Base-by-base conservation (phyloP, 2,113 vertebrate genomes). In the Hyla sarda region DNA sequence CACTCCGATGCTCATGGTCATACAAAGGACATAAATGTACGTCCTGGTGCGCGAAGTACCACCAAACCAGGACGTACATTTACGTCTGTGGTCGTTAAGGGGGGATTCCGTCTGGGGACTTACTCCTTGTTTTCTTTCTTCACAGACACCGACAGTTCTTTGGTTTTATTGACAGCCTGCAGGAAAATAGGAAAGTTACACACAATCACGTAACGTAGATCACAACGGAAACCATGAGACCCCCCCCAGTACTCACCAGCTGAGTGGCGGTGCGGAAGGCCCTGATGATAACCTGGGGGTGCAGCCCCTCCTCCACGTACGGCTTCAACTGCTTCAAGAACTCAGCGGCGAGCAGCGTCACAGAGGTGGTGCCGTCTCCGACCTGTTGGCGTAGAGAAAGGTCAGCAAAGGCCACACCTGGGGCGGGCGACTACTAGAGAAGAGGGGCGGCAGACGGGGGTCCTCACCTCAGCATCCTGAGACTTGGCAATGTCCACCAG, bases 201-300 rank as follows among this genome's bases (percentile, higher is more conserved):
- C n/a, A n/a, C n/a, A n/a, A n/a, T n/a, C n/a, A n/a, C n/a, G n/a
- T n/a, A n/a, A n/a, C n/a, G n/a, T n/a, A n/a, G n/a, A n/a, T n/a
- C n/a, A n/a, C n/a, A n/a, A n/a, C n/a, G n/a, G n/a, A n/a, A n/a
- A n/a, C n/a, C n/a, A n/a, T n/a, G n/a, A n/a, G n/a, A n/a, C n/a
- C n/a, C n/a, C n/a, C n/a, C n/a, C n/a, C n/a, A n/a, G 19, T 17
- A 48, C 9, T 47, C 5, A 23, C 4, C 25, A 41, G 50, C 79
- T 94, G 93, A 0, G 97, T 99, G 47, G 97, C 97, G 0, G 89
- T 96, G 88, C 97, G 96, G 93, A 98, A 99, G 0, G 98, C 97
- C 1, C 97, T 95, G 93, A 99, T 99, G 94, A 99, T 99, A 93
- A 97, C 98, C 92, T 99, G 98, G 19, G 98, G 97, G 71, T 99